phyloP scores from a whole-genome alignment of 2,113 vertebrate genomes.

The Oncorhynchus clarkii region DNA sequence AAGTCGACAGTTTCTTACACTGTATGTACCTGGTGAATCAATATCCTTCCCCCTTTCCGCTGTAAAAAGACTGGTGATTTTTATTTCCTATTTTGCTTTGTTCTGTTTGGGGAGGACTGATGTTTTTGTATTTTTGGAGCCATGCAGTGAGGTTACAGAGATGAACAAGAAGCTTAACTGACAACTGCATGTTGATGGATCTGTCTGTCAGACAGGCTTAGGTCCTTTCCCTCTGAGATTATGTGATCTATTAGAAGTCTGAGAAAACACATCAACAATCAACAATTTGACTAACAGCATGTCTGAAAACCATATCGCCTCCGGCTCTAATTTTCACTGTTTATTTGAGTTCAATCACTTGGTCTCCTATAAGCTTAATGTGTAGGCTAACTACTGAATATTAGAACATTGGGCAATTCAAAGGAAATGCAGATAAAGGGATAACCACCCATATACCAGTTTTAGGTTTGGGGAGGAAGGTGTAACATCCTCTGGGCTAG shows the following conservation, averaged over 20 bases:
- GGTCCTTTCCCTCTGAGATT: background rate
- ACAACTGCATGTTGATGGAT: background rate
- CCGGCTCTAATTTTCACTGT: background rate
- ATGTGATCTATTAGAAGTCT: no score
- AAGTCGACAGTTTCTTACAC: background rate
- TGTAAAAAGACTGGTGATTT: background rate
- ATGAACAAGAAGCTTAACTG: constrained; percentile 14
- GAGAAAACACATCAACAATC: background rate
- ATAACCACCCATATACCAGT: no score
- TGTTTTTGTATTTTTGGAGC: background rate
- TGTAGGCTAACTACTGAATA: no score
- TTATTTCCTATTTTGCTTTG: background rate
- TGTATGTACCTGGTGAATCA: background rate
- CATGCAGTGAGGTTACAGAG: constrained; percentile 10
- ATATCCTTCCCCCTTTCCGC: constrained; percentile 8
- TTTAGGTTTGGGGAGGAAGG: no score
- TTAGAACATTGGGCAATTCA: no score
- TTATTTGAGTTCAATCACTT: background rate
- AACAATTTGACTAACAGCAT: background rate
- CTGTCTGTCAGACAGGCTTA: background rate
- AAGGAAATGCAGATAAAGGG: no score
- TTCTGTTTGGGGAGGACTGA: background rate
- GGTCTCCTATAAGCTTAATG: background rate
- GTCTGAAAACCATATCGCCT: background rate
- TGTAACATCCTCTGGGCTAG: no score